Evolutionary conservation across 2,113 vertebrate species (phyloP).

Genomic region (Heloderma charlesbogerti): DNA sequence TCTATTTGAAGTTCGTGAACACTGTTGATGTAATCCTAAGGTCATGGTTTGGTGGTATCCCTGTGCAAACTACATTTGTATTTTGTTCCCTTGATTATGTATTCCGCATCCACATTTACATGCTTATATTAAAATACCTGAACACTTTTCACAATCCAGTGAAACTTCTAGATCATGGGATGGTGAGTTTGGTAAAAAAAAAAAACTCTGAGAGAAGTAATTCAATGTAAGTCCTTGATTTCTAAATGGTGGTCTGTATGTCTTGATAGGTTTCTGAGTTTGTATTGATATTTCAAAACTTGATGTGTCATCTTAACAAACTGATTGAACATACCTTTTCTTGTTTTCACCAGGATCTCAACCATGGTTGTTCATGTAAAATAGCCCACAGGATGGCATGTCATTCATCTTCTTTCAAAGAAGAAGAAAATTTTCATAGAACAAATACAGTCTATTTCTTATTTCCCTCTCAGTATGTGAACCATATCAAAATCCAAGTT

Average conservation of each 20-base stretch:
- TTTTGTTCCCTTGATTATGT: not conserved
- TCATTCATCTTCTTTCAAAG: not conserved
- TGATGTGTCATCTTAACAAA: not conserved
- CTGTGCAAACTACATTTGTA: not conserved
- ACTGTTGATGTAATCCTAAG: constrained; percentile 32
- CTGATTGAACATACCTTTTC: not conserved
- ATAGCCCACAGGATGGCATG: not conserved
- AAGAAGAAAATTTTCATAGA: not conserved
- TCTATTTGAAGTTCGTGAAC: constrained; percentile 15
- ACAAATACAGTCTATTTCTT: not conserved
- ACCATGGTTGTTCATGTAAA: not conserved
- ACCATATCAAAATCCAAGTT: not conserved
- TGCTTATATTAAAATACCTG: fast-evolving
- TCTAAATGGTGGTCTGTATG: not conserved
- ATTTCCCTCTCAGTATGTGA: not conserved
- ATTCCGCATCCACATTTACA: fast-evolving
- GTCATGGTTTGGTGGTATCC: constrained; percentile 32
- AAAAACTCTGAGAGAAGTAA: not conserved
- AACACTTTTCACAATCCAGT: not conserved
- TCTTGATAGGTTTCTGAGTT: not conserved
- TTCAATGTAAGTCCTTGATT: not conserved
- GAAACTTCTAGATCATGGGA: not conserved
- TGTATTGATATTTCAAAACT: not conserved
- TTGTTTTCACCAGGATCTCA: not conserved
- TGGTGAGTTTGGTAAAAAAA: not conserved